Evolutionary conservation across 2,888 invertebrate genomes (phyloP), one percentile per base, ranked within the genome.

Genomic region (Xestia c-nigrum): DNA sequence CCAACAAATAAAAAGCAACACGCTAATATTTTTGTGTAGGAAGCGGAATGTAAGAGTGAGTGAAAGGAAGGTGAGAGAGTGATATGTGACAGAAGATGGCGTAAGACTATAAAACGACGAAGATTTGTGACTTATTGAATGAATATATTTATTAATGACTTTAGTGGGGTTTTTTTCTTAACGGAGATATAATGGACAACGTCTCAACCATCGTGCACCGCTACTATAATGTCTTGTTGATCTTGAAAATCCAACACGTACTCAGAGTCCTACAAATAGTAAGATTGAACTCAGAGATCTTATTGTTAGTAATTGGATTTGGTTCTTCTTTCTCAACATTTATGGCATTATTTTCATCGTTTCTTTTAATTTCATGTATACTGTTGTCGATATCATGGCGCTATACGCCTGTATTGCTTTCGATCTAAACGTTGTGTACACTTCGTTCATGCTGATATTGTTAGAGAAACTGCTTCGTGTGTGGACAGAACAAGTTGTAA

Each of bases 391-490:
- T 52, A 21, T 52, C 9, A 52, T 52, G 52, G 7, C 21, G 21
- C 7, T 21, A 52, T 52, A 52, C 52, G 52, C 21, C 52, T 21
- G 6, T 9, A 52, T 52, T 52, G 52, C 21, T 21, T 65, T 24
- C 19, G 46, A 65, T 24, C 3, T 75, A 0, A 78, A 75, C 21
- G 7, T 78, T 10, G 50, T 65, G 3, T 66, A 70, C 75, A 43
- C 69, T 9, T 38, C 64, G 19, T 50, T 52, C 6, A 3, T 70
- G 3, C 31, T 69, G 7, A 75, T 69, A 31, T n/a, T 78, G 21
- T 14, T 66, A 10, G 76, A 66, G 6, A 70, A 70, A 52, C 46
- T 38, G 10, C 76, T 78, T 38, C 40, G 52, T 4, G 21, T 61
- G 24, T 76, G 65, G 70, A 76, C 69, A 16, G 21, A 46, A 59